Conservation (phyloP, 2,888 invertebrate genomes). For the Teleiodes luculella region DNA sequence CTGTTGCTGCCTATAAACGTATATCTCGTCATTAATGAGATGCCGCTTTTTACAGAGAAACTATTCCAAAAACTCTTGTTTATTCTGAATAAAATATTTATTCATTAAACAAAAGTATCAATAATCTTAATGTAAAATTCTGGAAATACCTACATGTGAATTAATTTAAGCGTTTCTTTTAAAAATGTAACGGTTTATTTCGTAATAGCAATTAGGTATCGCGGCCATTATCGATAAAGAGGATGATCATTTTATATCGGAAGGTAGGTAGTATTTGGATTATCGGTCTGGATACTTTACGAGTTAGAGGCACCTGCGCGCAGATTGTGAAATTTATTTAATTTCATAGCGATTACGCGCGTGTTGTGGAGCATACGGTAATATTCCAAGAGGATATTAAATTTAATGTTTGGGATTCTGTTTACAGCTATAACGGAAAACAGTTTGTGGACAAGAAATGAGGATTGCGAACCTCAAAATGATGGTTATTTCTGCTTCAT, state of each 20-base stretch:
- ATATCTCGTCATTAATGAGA: constrained; percentile 22
- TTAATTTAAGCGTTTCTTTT: background rate
- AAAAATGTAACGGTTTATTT: constrained; percentile 4
- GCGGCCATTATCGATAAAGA: constrained; percentile 1
- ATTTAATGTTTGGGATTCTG: constrained; percentile 12
- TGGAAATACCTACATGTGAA: background rate
- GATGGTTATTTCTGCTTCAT: constrained; percentile 18
- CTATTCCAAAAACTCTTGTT: constrained; percentile 8
- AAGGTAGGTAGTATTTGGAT: constrained; percentile 3
- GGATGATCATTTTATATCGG: background rate
- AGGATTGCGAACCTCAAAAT: constrained; percentile 2
- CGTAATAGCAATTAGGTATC: background rate
- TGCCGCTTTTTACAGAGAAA: constrained; percentile 13
- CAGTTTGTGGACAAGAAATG: background rate
- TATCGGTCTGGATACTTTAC: constrained; percentile 1
- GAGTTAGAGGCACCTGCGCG: constrained; percentile 6
- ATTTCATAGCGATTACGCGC: background rate
- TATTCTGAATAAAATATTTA: constrained; percentile 1
- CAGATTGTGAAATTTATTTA: constrained; percentile 8
- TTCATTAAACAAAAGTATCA: constrained; percentile 6
- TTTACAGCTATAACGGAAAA: constrained; percentile 8
- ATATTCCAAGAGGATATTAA: constrained; percentile 5
- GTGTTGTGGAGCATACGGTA: background rate
- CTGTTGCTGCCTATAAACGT: constrained; percentile 46
- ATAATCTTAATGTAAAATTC: background rate